Conservation (phyloP, 2,797 vertebrate species). For the Ptychobarbus kaznakovi region DNA sequence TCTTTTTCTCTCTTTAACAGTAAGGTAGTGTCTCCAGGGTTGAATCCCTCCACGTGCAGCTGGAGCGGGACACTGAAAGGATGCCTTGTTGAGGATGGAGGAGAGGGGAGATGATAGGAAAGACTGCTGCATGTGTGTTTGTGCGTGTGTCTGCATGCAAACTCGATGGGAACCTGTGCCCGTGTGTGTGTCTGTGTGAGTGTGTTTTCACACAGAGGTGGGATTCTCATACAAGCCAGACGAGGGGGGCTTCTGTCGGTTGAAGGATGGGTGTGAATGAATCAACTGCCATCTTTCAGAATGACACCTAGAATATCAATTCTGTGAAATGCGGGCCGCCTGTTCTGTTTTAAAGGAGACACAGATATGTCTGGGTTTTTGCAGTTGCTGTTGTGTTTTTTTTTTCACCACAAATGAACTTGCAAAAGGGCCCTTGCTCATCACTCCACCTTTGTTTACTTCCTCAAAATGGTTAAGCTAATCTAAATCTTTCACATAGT, state of each 20-base stretch:
- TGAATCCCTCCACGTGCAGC: conserved; percentile 79
- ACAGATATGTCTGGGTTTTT: neutral
- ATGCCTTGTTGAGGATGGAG: conserved; percentile 78
- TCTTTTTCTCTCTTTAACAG: conserved; percentile 66
- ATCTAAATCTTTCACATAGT: neutral
- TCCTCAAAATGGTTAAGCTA: conserved; percentile 33
- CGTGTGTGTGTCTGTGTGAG: conserved; percentile 57
- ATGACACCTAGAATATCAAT: conserved; percentile 64
- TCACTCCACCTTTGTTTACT: conserved; percentile 47
- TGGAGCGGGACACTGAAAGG: conserved; percentile 78
- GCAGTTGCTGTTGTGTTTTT: neutral
- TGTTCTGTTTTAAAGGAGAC: conserved; percentile 15
- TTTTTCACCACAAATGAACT: conserved; percentile 24
- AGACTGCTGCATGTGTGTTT: conserved; percentile 73
- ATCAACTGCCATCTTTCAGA: conserved; percentile 46
- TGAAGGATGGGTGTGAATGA: conserved; percentile 38
- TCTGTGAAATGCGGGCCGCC: conserved; percentile 46
- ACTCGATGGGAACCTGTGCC: conserved; percentile 67
- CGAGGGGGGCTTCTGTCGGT: conserved; percentile 53
- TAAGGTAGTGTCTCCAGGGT: conserved; percentile 75
- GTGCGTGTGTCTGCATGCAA: conserved; percentile 74
- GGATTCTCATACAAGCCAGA: conserved; percentile 50
- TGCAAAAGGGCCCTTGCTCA: conserved; percentile 36
- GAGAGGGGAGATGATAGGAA: conserved; percentile 76
- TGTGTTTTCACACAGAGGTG: conserved; percentile 69